Conservation (phyloP, 2,888 invertebrate species). For the Chloroclysta siterata region DNA sequence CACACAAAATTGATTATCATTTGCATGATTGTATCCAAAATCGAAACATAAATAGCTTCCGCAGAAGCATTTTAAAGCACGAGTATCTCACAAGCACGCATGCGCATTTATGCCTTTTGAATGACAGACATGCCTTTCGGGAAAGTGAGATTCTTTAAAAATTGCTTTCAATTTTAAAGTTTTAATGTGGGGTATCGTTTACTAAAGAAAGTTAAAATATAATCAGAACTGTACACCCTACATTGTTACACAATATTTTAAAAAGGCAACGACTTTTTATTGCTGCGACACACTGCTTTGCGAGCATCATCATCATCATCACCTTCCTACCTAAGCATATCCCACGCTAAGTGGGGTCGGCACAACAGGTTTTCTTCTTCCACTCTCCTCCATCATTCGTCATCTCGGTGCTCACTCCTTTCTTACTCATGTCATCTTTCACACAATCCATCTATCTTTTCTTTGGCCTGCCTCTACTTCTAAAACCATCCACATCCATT, state of each 20-base stretch:
- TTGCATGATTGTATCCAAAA: constrained; percentile 26
- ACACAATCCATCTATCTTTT: too few relatives aligned
- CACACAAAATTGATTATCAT: constrained; percentile 35
- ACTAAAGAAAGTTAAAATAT: constrained; percentile 16
- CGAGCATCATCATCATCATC: too few relatives aligned
- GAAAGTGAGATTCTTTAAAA: constrained; percentile 56
- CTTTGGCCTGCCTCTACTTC: too few relatives aligned
- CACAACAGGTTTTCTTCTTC: too few relatives aligned
- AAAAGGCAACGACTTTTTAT: background rate
- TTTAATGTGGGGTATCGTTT: constrained; percentile 15
- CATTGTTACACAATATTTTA: background rate
- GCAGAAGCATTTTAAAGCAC: constrained; percentile 61
- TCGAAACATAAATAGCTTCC: constrained; percentile 57
- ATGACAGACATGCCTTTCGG: constrained; percentile 65
- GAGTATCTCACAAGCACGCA: constrained; percentile 66
- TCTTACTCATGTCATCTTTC: too few relatives aligned
- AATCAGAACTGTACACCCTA: background rate
- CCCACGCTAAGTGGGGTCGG: too few relatives aligned
- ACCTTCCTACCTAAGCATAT: too few relatives aligned
- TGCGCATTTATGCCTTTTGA: constrained; percentile 47
- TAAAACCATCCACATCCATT: too few relatives aligned
- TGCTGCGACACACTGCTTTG: background rate
- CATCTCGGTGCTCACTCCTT: too few relatives aligned
- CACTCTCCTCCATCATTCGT: too few relatives aligned
- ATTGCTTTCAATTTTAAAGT: constrained; percentile 37